Base-by-base conservation (phyloP, 1,140 invertebrate species). In the Nephila pilipes region DNA sequence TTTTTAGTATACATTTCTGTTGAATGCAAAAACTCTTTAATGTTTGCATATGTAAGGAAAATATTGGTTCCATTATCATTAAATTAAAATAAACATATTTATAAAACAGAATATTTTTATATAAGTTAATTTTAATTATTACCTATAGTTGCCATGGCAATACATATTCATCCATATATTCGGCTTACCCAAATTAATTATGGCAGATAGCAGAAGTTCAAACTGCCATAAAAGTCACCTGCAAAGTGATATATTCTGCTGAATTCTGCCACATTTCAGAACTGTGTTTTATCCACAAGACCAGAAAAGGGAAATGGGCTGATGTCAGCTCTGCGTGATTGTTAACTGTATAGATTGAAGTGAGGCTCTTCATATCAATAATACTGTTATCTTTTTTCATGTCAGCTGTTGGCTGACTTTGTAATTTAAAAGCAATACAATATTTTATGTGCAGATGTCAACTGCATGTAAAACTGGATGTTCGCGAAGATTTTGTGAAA, bases 311-410 rank as follows among this genome's bases (percentile, higher is more conserved):
- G 46, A 32, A 57, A 36, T 87, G 57, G 18, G 36, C 85, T 87
- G 57, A 18, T 58, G 20, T 46, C 54, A 87, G 85, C 65, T 18
- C 25, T 16, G 16, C 14, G 32, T 75, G 29, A 75, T 75, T 75
- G 32, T 75, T 75, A 75, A 75, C 32, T 75, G n/a, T 83, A 25
- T 57, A 54, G 25, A 63, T 46, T 81, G 32, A 90, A 54, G n/a
- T 87, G 58, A 57, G 54, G 85, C 85, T 87, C 46, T 92, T 85
- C 91, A 93, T 93, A 93, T 93, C 91, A 93, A 87, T 63, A 55
- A 81, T 58, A 54, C 69, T 58, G 63, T 63, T 87, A 65, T 79
- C 55, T 85, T 85, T 46, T 63, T 87, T 93, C 18, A 16, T 60
- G 32, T 36, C 80, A 58, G 65, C n/a, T 55, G 8, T 63, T 92